Evolutionary conservation across 2,888 invertebrate genomes (phyloP).

Genomic region (Andrena minutula): DNA sequence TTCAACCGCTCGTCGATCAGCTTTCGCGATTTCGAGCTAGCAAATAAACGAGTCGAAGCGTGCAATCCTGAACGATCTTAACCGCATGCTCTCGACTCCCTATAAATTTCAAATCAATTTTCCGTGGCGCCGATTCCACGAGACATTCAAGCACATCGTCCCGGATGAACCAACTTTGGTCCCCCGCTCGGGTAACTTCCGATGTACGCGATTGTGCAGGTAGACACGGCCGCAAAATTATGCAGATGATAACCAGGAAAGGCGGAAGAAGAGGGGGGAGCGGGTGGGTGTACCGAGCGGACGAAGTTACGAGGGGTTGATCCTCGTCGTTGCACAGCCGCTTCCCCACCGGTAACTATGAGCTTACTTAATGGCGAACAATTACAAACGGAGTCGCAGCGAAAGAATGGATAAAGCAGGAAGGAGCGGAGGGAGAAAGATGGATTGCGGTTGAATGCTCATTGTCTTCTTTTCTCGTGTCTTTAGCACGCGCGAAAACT

Average conservation of each 20-base stretch:
- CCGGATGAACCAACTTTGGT: conserved; percentile 22
- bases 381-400: conserved; percentile 69
- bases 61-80: neutral
- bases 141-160: conserved; percentile 24
- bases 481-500: conserved; percentile 43
- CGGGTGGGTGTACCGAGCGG: conserved; percentile 35
- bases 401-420: conserved; percentile 52
- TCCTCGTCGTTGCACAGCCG: conserved; percentile 31
- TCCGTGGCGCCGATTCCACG: conserved; percentile 33
- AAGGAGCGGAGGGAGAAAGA: conserved; percentile 52
- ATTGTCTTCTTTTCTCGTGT: conserved; percentile 61
- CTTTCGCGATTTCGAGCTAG: neutral
- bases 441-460: conserved; percentile 60
- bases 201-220: conserved; percentile 34
- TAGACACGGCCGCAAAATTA: conserved; percentile 53
- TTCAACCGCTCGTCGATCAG: no score
- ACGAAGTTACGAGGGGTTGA: conserved; percentile 67
- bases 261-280: conserved; percentile 15
- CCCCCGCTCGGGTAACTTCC: conserved; percentile 14
- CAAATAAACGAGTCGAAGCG: neutral
- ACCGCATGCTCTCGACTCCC: no score
- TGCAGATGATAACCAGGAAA: conserved; percentile 51
- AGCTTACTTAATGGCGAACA: conserved; percentile 73
- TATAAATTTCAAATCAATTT: conserved; percentile 51
- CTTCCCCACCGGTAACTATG: conserved; percentile 44